Evolutionary conservation across 1,140 invertebrate species (phyloP).

Genomic region (Diplogasteroides magnus): DNA sequence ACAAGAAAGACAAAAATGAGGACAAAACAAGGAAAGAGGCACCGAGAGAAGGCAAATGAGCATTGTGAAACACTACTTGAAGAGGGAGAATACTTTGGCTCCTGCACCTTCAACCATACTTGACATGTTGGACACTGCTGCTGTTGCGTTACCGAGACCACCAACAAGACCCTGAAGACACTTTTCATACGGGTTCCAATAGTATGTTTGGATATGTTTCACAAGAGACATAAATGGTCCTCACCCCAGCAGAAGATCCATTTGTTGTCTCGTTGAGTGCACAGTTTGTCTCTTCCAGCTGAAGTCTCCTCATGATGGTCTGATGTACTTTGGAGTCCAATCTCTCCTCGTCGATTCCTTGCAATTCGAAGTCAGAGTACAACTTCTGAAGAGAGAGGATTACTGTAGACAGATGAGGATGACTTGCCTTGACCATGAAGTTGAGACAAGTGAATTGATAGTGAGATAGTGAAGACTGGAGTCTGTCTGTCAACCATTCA

Average conservation of each 20-base stretch:
- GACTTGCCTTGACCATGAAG: constrained; percentile 81
- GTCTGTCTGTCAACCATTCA: constrained; percentile 85
- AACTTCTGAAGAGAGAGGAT: constrained; percentile 73
- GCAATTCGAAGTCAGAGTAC: constrained; percentile 95
- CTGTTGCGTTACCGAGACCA: constrained; percentile 40
- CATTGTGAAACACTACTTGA: constrained; percentile 40
- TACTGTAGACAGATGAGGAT: neutral
- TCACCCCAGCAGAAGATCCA: neutral
- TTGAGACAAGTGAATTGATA: constrained; percentile 94
- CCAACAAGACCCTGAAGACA: constrained; percentile 11
- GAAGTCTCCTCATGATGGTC: constrained; percentile 81
- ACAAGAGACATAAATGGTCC: neutral
- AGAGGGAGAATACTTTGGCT: constrained; percentile 52
- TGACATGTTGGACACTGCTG: constrained; percentile 46
- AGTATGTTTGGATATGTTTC: too few species aligned
- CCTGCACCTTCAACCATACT: constrained; percentile 53
- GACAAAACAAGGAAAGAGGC: constrained; percentile 4
- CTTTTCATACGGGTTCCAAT: constrained; percentile 8
- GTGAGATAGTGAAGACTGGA: constrained; percentile 86
- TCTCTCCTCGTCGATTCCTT: constrained; percentile 95
- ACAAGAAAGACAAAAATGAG: neutral
- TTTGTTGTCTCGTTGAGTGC: constrained; percentile 22
- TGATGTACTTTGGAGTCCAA: constrained; percentile 95
- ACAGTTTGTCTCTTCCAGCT: constrained; percentile 82
- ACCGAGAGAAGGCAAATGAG: neutral